Conservation (phyloP, 2,797 vertebrate species). For the Propithecus perrieri region DNA sequence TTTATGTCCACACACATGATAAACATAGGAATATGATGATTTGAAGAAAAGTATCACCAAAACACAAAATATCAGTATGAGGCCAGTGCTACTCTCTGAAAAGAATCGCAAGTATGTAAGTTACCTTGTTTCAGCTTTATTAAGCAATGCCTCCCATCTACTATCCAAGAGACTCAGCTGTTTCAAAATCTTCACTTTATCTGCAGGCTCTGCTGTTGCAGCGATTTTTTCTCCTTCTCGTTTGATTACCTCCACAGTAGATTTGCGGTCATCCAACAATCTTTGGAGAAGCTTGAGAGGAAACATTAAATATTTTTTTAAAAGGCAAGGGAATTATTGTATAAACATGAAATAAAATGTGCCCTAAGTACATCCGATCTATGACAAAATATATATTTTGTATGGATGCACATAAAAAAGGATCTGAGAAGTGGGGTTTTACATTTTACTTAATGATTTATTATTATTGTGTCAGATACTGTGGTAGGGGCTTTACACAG, state of each 20-base stretch:
- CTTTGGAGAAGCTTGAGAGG: slow-evolving; percentile 94
- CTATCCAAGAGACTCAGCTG: slow-evolving; percentile 93
- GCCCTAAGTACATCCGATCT: neutral
- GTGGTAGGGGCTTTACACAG: neutral
- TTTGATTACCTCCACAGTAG: slow-evolving; percentile 96
- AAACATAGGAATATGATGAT: neutral
- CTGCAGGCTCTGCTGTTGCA: slow-evolving; percentile 92
- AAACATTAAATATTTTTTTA: slow-evolving; percentile 37
- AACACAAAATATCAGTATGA: neutral
- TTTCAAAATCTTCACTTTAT: slow-evolving; percentile 94
- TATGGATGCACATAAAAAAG: neutral
- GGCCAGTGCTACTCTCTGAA: neutral
- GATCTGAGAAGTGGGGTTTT: neutral
- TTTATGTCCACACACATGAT: neutral
- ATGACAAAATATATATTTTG: neutral
- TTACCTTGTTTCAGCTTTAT: slow-evolving; percentile 96
- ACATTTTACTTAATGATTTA: slow-evolving; percentile 25
- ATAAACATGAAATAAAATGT: slow-evolving; percentile 2
- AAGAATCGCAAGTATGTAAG: neutral
- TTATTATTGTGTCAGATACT: neutral
- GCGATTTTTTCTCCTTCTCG: slow-evolving; percentile 96
- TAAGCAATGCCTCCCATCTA: slow-evolving; percentile 95
- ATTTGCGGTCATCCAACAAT: slow-evolving; percentile 94
- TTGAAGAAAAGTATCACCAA: neutral
- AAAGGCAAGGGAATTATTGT: slow-evolving; percentile 40